Evolutionary conservation across 2,797 vertebrate species (phyloP), one percentile per base, ranked within the genome.

Genomic region (Melanotaenia trifasciata): DNA sequence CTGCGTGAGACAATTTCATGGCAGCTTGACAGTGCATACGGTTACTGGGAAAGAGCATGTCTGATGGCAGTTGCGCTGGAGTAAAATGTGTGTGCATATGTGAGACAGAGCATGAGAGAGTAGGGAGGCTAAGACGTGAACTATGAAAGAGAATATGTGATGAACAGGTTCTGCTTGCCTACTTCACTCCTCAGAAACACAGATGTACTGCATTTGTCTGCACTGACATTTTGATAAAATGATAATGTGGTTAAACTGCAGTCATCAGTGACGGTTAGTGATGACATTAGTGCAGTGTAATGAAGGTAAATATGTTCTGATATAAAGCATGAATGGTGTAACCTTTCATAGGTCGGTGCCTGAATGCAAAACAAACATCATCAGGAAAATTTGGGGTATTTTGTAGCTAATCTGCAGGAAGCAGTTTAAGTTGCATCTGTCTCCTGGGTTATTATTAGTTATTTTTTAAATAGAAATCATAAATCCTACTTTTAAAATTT

Each of bases 1-100:
- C 60, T 67, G 79, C 81, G 63, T 33, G 22, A 75, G 80, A 87
- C 83, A 77, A 67, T 87, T 80, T 84, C 83, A 89, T 62, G 75
- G 77, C 79, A 84, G 70, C 70, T 75, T 84, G 84, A 89, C 85
- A 83, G 76, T 78, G 82, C 86, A 86, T 75, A 70, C 26, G 78
- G 85, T 70, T 60, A 72, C 70, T 79, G 76, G 81, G 85, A 90
- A 86, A 90, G 85, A 83, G 89, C 85, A 88, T 87, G 79, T 84
- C 84, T 91, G 87, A 92, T 93, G 92, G 81, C 76, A 83, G 87
- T 70, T 78, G 74, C 16, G 24, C 62, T 58, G 78, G 40, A 70
- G 70, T 47, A 56, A 58, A 63, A 9, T 45, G 47, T 70, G 65
- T 33, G 56, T 38, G 77, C 16, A 50, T 11, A 43, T 20, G 53